Evolutionary conservation across 1,140 invertebrate genomes (phyloP), one percentile per base, ranked within the genome.

Genomic region (Bombus fervidus): DNA sequence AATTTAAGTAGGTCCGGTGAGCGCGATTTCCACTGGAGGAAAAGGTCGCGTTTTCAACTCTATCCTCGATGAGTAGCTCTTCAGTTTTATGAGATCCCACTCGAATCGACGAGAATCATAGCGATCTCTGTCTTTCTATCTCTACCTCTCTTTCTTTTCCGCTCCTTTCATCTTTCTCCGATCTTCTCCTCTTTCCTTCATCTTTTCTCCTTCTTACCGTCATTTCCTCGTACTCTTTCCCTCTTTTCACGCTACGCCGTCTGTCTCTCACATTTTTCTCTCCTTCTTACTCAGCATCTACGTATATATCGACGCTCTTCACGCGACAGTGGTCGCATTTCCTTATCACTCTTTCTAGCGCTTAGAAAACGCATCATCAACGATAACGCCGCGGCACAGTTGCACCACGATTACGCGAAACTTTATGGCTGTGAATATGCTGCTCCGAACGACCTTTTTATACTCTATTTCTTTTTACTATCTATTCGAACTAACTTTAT

Each of bases 71-170:
- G 74, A 86, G 72, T 53, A 87, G 62, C 87, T 87, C 87, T 87
- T 81, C 81, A 89, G 39, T 83, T 81, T 87, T 86, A 89, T 81
- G 81, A 87, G 81, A 76, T 71, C 74, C 81, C 85, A 84, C 85
- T 87, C 77, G 66, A 81, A 80, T n/a, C 15, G 28, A 3, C 71
- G 73, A 77, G 85, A 41, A 79, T 71, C 72, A 31, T 39, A 64
- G 66, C 31, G 37, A 34, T 81, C 86, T 77, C 57, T 81, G n/a
- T 84, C 71, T 82, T 37, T 28, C 39, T 28, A 25, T 43, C n/a
- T 57, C 12, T 66, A 15, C 8, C 37, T n/a, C 13, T 66, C n/a
- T 37, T 72, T 64, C 57, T 22, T 68, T 68, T 25, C 28, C 39
- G 15, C 34, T 68, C 22, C 64, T 47, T 28, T 37, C 77, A 37